These are phyloP conservation scores for Furnarius figulus DNA, from an alignment of 2,113 vertebrate species.

Conservation along the genomic window DNA sequence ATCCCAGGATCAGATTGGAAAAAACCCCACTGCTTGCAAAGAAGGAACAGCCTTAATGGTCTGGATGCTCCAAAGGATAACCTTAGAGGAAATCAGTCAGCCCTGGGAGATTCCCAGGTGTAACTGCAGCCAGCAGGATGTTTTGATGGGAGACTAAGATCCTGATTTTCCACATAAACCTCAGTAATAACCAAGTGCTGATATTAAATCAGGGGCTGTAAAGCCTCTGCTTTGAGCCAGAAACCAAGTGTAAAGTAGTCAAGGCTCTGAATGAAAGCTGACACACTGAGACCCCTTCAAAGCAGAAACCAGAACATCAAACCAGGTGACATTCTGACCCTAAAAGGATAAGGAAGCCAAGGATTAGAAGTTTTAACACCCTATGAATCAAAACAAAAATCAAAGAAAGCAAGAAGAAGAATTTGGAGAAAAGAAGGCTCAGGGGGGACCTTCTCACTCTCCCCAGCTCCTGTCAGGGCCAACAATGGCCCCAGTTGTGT, in stretches of 20 bases:
- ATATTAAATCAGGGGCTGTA: not conserved
- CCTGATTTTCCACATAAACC: not conserved
- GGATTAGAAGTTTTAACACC: not conserved
- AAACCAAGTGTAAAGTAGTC: not conserved
- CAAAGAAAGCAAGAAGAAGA: not conserved
- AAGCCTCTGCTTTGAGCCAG: not conserved
- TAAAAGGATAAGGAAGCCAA: not conserved
- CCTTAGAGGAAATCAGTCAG: not conserved
- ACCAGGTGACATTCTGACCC: not conserved
- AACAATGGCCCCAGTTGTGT: not conserved
- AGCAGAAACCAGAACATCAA: accelerated
- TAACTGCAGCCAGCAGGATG: not conserved
- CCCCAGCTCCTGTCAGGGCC: not conserved
- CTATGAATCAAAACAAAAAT: not conserved
- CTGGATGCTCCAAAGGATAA: not conserved
- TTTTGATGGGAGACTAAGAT: not conserved
- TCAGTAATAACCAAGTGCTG: not conserved
- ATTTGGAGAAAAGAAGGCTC: not conserved
- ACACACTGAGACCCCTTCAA: not conserved
- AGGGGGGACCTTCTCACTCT: not conserved
- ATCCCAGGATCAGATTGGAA: not conserved
- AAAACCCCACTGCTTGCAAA: not conserved
- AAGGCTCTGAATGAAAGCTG: not conserved
- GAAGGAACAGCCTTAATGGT: not conserved
- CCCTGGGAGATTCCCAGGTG: not conserved